phyloP scores from a whole-genome alignment of 2,113 vertebrate species.

The Lipotes vexillifer region DNA sequence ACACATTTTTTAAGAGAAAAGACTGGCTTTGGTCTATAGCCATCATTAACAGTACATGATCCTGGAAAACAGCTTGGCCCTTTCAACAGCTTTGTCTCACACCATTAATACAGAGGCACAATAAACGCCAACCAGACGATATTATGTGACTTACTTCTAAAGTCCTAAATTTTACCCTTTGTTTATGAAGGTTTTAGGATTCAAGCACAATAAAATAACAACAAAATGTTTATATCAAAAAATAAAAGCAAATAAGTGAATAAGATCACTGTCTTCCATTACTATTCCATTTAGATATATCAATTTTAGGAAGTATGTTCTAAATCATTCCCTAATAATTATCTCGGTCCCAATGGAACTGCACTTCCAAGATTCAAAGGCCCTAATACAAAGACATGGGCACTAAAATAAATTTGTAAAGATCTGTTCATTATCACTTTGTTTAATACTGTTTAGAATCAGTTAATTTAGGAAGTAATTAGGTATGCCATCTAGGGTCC shows the following conservation, averaged over 20 bases:
- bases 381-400: not conserved
- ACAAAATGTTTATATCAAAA: constrained; percentile 29
- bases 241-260: constrained; percentile 3
- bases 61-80: not conserved
- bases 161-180: not conserved
- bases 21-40: not conserved
- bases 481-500: not conserved
- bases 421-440: not conserved
- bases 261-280: not conserved
- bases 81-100: not conserved
- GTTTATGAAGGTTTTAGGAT: not conserved
- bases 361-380: constrained; percentile 26
- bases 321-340: not conserved
- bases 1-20: constrained; percentile 2
- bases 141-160: not conserved
- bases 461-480: constrained; percentile 29
- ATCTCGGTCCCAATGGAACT: not conserved
- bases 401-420: constrained; percentile 22
- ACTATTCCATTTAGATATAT: not conserved
- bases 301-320: not conserved
- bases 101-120: not conserved
- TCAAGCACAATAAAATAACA: not conserved
- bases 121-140: not conserved
- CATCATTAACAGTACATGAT: not conserved
- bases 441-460: constrained; percentile 16